Percentiles rank a stretch among this genome's conserved stretches.
Conservation (phyloP, 2,888 invertebrate species). For the Melipona beecheii region DNA sequence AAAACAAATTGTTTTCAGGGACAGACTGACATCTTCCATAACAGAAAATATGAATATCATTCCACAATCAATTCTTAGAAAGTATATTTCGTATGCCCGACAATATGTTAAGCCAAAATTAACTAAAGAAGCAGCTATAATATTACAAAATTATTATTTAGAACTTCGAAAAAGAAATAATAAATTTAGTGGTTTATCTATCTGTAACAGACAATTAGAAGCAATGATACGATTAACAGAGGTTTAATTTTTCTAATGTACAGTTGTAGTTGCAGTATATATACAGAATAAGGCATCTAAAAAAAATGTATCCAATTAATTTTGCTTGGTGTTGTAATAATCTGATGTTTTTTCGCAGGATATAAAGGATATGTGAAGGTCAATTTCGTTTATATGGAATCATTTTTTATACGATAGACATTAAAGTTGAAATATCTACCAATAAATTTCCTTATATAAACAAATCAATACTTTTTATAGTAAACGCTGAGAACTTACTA, state of each 20-base stretch:
- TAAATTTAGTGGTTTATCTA: constrained; percentile 88
- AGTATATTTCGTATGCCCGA: constrained; percentile 96
- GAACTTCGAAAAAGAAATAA: constrained; percentile 90
- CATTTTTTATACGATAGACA: too few relatives aligned
- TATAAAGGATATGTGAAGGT: too few relatives aligned
- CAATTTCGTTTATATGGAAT: not conserved
- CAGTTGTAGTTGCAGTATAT: too few relatives aligned
- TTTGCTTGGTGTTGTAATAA: too few relatives aligned
- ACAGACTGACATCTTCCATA: constrained; percentile 62
- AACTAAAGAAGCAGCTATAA: constrained; percentile 88
- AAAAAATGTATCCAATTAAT: too few relatives aligned
- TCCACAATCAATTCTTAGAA: constrained; percentile 91
- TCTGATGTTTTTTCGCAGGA: too few relatives aligned
- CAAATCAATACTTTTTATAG: too few relatives aligned
- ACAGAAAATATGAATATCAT: constrained; percentile 86
- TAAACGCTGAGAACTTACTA: too few relatives aligned
- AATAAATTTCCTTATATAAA: too few relatives aligned
- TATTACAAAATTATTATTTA: constrained; percentile 92
- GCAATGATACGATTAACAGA: constrained; percentile 94
- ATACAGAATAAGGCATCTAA: too few relatives aligned
- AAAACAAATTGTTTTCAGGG: constrained; percentile 55
- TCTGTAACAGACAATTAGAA: constrained; percentile 94
- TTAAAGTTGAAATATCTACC: too few relatives aligned
- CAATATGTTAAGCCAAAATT: constrained; percentile 94
- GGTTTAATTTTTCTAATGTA: constrained; percentile 62